A percentile compares a stretch with the other conserved stretches of the same genome.
phyloP scores from a whole-genome alignment of 2,797 vertebrate species.

The Phoxinus dragarum region DNA sequence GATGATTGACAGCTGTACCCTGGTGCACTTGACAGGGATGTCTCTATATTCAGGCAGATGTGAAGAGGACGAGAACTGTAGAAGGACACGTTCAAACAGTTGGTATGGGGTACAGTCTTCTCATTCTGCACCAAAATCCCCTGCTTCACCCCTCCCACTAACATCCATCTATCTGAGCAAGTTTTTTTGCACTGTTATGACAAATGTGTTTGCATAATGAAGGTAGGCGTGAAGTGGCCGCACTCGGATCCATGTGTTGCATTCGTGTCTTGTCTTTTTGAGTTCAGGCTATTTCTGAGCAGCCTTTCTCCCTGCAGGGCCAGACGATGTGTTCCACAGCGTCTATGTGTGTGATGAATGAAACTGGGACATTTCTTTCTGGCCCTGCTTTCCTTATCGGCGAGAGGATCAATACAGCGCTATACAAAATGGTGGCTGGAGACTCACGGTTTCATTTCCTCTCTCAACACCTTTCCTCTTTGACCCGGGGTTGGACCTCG shows the following conservation, averaged over 20 bases:
- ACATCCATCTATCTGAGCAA: conserved; percentile 29
- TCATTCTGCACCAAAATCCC: conserved; percentile 22
- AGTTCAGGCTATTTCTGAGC: conserved; percentile 43
- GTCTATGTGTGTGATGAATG: conserved; percentile 44
- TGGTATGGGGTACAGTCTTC: neutral
- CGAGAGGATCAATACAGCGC: conserved; percentile 68
- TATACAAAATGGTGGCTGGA: conserved; percentile 74
- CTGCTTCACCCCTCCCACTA: conserved; percentile 25
- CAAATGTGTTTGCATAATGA: conserved; percentile 42
- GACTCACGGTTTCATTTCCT: conserved; percentile 60
- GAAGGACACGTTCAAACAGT: conserved; percentile 32
- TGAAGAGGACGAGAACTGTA: conserved; percentile 40
- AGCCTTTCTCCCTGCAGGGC: conserved; percentile 30
- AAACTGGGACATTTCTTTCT: conserved; percentile 51
- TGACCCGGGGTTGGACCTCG: conserved; percentile 52
- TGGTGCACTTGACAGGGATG: conserved; percentile 64
- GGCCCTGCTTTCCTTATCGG: conserved; percentile 52
- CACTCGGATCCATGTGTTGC: conserved; percentile 33
- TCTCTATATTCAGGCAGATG: conserved; percentile 64
- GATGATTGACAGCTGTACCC: conserved; percentile 69
- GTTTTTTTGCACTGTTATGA: conserved; percentile 36
- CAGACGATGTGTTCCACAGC: conserved; percentile 39
- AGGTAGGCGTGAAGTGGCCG: conserved; percentile 45
- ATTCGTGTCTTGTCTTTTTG: conserved; percentile 42
- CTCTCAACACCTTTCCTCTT: conserved; percentile 52